Percentiles rank a stretch among this genome's conserved stretches.
Conservation (phyloP, 2,888 invertebrate genomes). For the Meta bourneti region DNA sequence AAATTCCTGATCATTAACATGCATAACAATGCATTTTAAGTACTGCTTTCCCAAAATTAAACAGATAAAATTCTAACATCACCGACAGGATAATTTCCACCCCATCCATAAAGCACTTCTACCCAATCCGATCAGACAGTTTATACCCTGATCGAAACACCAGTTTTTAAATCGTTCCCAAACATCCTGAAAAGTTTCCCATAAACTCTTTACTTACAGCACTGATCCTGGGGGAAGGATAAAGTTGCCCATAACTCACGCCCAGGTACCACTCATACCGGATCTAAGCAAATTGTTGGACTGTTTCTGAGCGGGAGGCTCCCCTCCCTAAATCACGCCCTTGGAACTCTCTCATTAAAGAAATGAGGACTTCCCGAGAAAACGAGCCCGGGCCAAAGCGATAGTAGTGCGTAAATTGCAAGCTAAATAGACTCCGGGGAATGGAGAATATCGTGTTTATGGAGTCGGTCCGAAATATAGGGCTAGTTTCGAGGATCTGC, state of each 20-base stretch:
- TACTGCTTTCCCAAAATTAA: too few species aligned
- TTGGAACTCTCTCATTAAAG: slow-evolving; percentile 23
- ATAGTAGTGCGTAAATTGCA: slow-evolving; percentile 9
- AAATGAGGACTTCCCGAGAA: slow-evolving; percentile 1
- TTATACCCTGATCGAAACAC: background rate
- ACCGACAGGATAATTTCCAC: background rate
- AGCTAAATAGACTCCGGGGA: slow-evolving; percentile 24
- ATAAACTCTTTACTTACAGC: background rate
- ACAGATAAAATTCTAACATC: background rate
- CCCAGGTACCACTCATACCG: slow-evolving; percentile 2
- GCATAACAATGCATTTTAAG: too few species aligned
- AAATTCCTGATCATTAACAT: too few species aligned
- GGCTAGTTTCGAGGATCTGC: background rate
- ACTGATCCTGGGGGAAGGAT: background rate
- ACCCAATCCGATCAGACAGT: background rate
- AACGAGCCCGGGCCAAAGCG: background rate
- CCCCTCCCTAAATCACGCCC: slow-evolving; percentile 15
- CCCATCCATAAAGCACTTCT: background rate
- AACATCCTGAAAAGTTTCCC: background rate
- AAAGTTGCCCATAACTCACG: slow-evolving; percentile 7
- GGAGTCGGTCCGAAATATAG: background rate
- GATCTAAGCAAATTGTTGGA: slow-evolving; percentile 12
- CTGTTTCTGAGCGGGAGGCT: background rate
- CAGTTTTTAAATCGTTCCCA: background rate
- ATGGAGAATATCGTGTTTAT: background rate